Base-by-base conservation (phyloP, 2,797 vertebrate species). In the Coregonus suidteri region DNA sequence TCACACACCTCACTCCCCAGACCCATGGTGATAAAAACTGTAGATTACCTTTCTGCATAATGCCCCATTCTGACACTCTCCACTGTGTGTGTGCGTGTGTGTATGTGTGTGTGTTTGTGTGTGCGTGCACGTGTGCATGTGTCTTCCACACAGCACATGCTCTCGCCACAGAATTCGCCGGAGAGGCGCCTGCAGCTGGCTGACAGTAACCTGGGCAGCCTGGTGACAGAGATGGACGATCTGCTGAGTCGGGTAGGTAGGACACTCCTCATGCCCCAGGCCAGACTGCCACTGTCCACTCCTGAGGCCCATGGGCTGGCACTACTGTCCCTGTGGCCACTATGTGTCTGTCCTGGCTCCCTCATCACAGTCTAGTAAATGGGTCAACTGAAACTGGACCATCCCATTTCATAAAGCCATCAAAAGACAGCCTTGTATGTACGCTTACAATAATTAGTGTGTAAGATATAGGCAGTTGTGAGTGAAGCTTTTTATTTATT, bases 141-240 rank as follows among this genome's bases (percentile, higher is more conserved):
- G 41, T 47, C 9, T 47, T 47, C 41, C 30, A 82, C 72, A 66
- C 89, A 99, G 98, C 96, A 97, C 93, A 95, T 97, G 93, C 92
- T 99, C 75, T 98, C 97, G 20, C 98, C 97, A 79, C 97, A 98
- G 89, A 94, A 91, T 90, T 96, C 96, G 77, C 98, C 97, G 5
- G 96, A 96, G 91, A 96, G 96, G 87, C 96, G 98, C 86, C 90
- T 97, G 87, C 95, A 96, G 84, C 90, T 99, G 92, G 97, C 97
- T 20, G 95, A 95, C 88, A 96, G 95, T 88, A 97, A 97, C 89
- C 91, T 98, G 89, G 95, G 94, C 89, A 96, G 95, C 0, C 93
- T 99, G 62, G 94, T 98, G 78, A 95, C 93, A 16, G 98, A 99
- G 93, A 98, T 99, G 95, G 96, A 98, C 89, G 97, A 98, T 69